Evolutionary conservation across 2,113 vertebrate species (phyloP).

Genomic region (Scopus umbretta): DNA sequence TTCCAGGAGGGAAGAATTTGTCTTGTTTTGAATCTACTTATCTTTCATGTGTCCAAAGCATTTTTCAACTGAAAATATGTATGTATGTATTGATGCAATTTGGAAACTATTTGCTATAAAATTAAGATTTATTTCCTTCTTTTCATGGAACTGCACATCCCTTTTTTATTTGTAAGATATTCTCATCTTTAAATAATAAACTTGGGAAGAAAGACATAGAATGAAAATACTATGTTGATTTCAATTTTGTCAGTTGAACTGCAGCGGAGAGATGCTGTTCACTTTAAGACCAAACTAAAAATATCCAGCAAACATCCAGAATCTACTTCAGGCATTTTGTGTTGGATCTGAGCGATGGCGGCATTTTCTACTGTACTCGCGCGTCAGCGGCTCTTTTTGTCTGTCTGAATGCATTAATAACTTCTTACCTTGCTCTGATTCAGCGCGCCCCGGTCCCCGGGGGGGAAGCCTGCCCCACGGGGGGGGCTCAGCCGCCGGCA

Average conservation of each 20-base stretch:
- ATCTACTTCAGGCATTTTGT: background rate
- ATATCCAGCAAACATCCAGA: background rate
- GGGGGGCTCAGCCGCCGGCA: background rate
- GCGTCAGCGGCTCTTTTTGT: background rate
- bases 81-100: background rate
- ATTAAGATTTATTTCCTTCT: background rate
- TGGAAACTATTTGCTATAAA: background rate
- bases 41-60: background rate
- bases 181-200: background rate
- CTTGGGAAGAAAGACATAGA: background rate
- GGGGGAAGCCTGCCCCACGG: background rate
- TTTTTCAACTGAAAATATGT: background rate
- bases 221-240: background rate
- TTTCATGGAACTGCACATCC: background rate
- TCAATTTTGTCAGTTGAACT: background rate
- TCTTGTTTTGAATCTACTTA: background rate
- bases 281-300: background rate
- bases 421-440: background rate
- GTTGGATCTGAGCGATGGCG: background rate
- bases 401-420: background rate
- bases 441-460: background rate
- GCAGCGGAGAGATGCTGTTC: background rate
- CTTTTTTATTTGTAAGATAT: background rate
- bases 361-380: background rate
- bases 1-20: background rate